Evolutionary conservation across 2,888 invertebrate genomes (phyloP), one percentile per base, ranked within the genome.

Genomic region (Monochamus alternatus): DNA sequence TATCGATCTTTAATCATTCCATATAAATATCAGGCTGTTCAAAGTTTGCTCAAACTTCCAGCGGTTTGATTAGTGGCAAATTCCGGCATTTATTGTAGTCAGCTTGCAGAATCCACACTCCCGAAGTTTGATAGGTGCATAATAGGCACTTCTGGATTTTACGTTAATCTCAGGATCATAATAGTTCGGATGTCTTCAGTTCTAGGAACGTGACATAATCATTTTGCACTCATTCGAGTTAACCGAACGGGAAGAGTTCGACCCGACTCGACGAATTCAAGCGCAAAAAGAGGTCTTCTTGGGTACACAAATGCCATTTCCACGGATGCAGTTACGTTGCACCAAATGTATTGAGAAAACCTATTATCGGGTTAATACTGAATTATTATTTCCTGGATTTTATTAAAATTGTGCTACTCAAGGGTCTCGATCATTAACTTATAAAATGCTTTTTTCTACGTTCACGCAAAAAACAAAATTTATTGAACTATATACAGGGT

Each of bases 221-320:
- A 83, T 84, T 83, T 75, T 75, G 77, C 80, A 80, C 77, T 84
- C 82, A 82, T 82, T 81, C 81, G 79, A 82, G 82, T 82, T 82
- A 82, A 81, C 81, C 79, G 80, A 82, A 81, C 78, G 79, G 76
- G 81, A 81, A 81, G 80, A 80, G 76, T 80, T 74, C 65, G 78
- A 79, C 76, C 76, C 67, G 74, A 77, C 74, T 78, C 70, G 65
- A 74, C 78, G 80, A 81, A 81, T 82, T 81, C 79, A 81, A 79
- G 76, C 76, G 80, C 80, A 82, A 82, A 38, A 81, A 78, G 81
- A 76, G 75, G 47, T 77, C 80, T 80, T 76, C 80, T 78, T 73
- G 75, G 71, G 76, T 81, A 81, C 80, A 81, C 75, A 79, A 81
- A 80, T 75, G 7, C 2, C 38, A 78, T 78, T 77, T 75, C 70